Evolutionary conservation across 2,113 vertebrate genomes (phyloP).

Genomic region (Sinocyclocheilus rhinocerous): DNA sequence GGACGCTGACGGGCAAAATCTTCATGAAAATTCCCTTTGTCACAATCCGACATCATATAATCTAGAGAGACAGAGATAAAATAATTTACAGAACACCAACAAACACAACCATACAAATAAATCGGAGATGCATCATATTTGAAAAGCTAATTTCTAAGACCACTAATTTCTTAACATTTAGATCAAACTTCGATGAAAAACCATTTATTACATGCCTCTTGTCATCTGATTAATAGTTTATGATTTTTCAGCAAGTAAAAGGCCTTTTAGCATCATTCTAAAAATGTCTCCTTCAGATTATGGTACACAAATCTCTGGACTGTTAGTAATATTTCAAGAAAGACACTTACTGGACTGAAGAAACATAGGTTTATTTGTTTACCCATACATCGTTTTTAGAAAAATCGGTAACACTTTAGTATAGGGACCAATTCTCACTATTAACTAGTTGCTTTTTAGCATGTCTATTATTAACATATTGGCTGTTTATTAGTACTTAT

Average conservation of each 20-base stretch:
- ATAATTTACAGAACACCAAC: background rate
- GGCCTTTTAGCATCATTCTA: no score
- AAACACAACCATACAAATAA: background rate
- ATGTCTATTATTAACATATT: no score
- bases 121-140: no score
- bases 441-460: no score
- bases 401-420: no score
- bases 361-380: background rate
- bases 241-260: no score
- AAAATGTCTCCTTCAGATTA: no score
- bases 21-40: slow-evolving; percentile 75
- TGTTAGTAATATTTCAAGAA: background rate
- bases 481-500: no score
- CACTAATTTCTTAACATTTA: background rate
- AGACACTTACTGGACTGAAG: background rate
- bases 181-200: background rate
- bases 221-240: no score
- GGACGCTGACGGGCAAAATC: slow-evolving; percentile 79
- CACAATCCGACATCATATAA: slow-evolving; percentile 83
- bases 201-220: background rate
- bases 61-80: slow-evolving; percentile 71
- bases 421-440: no score
- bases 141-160: background rate
- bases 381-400: no score
- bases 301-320: no score